Base-by-base conservation (phyloP, 1,140 invertebrate species). In the Magallana ariakensis region DNA sequence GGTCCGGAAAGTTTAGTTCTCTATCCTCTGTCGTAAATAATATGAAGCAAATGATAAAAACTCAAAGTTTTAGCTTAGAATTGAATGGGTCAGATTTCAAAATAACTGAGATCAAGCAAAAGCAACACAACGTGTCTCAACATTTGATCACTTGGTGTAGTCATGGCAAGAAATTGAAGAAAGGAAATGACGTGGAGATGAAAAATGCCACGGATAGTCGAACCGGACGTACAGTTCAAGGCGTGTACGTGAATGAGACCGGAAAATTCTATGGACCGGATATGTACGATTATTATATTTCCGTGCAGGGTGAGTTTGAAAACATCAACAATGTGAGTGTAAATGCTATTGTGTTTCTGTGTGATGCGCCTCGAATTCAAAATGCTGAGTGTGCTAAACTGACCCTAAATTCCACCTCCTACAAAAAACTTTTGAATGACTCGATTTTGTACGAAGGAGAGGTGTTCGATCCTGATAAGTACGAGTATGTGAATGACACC, bases 391-490 rank as follows among this genome's bases (percentile, higher is more conserved):
- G 89, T 88, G 92, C 93, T 1, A 94, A 94, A 89, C 94, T 96
- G 54, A 90, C 94, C 13, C 87, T 96, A 6, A 90, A 92, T 5
- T 86, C 88, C 4, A 91, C 93, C 6, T 95, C 96, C 75, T 96
- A 95, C 89, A 84, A 53, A 4, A 66, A 46, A 7, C 60, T 91
- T 1, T 66, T 33, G n/a, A 91, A 92, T 54, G 91, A 91, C 82
- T 88, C 89, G 3, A 89, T 93, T 46, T 66, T 87, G 5, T 92
- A 91, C 75, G 88, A 88, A 55, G 88, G 90, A 57, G 83, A 87
- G 22, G 58, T 89, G 1, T 91, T 92, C 66, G 87, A 89, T 58
- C 89, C 92, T 80, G 86, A 84, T 22, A 81, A 90, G 33, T 93
- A 93, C 75, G 89, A 90, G n/a, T 90, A 91, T 81, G 53, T 91